A percentile compares a stretch with the other conserved stretches of the same genome.
Evolutionary conservation across 2,797 vertebrate genomes (phyloP).

Genomic region (Leuciscus waleckii): DNA sequence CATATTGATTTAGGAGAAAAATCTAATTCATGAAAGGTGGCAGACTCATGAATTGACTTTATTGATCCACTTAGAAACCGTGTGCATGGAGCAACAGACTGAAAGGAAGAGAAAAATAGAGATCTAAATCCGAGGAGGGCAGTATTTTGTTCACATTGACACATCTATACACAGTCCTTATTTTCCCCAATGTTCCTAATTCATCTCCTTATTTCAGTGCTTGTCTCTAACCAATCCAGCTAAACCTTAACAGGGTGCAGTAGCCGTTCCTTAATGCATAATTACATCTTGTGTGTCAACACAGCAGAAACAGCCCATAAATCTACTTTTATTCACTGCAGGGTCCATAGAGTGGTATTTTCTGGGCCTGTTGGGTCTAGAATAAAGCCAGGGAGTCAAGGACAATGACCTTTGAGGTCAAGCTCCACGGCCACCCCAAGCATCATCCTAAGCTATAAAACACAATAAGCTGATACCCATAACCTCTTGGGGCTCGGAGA

Average conservation of each 20-base stretch:
- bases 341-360: conserved; percentile 57
- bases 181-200: neutral
- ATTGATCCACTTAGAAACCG: conserved; percentile 73
- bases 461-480: conserved; percentile 57
- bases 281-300: conserved; percentile 61
- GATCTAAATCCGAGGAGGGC: conserved; percentile 35
- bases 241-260: conserved; percentile 30
- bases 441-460: conserved; percentile 65
- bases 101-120: conserved; percentile 30
- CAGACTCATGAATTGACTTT: conserved; percentile 76
- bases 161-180: conserved; percentile 20
- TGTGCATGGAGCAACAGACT: conserved; percentile 19
- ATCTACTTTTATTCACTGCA: conserved; percentile 66
- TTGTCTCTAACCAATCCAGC: conserved; percentile 42
- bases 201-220: conserved; percentile 40
- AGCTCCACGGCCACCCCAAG: conserved; percentile 63
- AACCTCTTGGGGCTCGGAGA: conserved; percentile 52
- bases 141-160: conserved; percentile 33
- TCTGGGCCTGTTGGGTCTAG: conserved; percentile 44
- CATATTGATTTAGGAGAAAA: conserved; percentile 71
- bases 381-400: conserved; percentile 56
- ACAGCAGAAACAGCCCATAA: conserved; percentile 56
- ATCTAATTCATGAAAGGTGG: conserved; percentile 71
- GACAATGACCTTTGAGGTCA: conserved; percentile 67
- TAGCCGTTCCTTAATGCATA: conserved; percentile 53